These are phyloP conservation scores for Sicus ferrugineus DNA, from an alignment of 2,888 invertebrate species.

Conservation along the genomic window DNA sequence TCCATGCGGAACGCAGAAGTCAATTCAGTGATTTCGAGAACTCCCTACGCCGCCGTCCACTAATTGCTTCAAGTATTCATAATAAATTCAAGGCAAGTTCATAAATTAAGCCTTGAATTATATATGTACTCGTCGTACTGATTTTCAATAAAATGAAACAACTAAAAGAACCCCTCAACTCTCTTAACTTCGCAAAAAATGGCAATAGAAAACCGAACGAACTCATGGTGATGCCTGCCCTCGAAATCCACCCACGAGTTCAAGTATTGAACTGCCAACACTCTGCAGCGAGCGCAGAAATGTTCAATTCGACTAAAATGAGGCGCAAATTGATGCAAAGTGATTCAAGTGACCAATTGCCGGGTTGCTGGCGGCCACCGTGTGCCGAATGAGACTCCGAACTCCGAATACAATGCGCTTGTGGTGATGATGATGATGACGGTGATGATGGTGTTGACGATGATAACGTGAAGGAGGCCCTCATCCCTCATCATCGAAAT, in stretches of 20 bases:
- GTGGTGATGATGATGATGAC: background rate
- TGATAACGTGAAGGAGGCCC: background rate
- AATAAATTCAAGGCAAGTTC: conserved; percentile 27
- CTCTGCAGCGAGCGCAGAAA: background rate
- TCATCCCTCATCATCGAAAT: background rate
- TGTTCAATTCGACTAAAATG: conserved; percentile 21
- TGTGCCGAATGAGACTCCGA: background rate
- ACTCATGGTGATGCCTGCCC: background rate
- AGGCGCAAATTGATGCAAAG: conserved; percentile 24
- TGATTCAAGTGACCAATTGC: conserved; percentile 28
- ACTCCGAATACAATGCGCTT: background rate
- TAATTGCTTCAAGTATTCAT: conserved; percentile 31
- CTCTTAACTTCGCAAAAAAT: conserved; percentile 1
- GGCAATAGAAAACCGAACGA: conserved; percentile 1
- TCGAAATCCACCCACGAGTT: background rate
- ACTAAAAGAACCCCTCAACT: no score
- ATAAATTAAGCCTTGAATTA: background rate
- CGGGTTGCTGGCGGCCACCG: background rate
- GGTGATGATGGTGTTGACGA: background rate
- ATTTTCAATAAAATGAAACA: no score
- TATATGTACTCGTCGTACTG: background rate
- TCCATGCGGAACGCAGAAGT: background rate
- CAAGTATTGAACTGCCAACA: no score
- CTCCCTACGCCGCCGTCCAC: background rate
- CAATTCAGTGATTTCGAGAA: background rate